Conservation (phyloP, 2,797 vertebrate genomes). For the Smutsia temminckii region DNA sequence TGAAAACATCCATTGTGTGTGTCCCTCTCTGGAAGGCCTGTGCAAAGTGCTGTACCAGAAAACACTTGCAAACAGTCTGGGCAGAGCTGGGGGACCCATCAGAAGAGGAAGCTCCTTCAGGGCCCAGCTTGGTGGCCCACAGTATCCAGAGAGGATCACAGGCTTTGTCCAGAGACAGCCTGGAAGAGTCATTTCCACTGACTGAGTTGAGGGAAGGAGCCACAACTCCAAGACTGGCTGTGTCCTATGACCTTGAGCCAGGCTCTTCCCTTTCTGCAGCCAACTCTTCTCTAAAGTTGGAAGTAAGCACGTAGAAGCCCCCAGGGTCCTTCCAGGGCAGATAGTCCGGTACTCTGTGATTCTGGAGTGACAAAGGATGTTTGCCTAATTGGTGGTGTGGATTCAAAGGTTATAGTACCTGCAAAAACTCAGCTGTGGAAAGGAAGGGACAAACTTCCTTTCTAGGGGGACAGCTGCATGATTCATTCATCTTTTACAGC, state of each 20-base stretch:
- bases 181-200: neutral
- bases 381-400: no score
- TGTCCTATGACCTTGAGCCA: neutral
- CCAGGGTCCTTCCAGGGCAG: neutral
- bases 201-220: neutral
- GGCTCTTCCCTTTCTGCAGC: neutral
- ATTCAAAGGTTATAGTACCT: neutral
- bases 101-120: neutral
- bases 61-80: constrained; percentile 4
- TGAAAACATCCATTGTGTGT: neutral
- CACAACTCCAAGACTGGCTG: neutral
- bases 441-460: neutral
- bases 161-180: neutral
- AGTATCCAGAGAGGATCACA: fast-evolving
- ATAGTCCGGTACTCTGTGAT: fast-evolving
- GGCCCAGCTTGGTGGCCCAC: neutral
- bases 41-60: neutral
- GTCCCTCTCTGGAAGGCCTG: neutral
- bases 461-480: no score
- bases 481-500: neutral
- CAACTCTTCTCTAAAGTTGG: neutral
- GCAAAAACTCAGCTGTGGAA: neutral
- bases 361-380: neutral
- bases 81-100: neutral
- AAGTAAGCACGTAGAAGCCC: neutral